Base-by-base conservation (phyloP, 2,797 vertebrate species). In the Acipenser oxyrinchus region DNA sequence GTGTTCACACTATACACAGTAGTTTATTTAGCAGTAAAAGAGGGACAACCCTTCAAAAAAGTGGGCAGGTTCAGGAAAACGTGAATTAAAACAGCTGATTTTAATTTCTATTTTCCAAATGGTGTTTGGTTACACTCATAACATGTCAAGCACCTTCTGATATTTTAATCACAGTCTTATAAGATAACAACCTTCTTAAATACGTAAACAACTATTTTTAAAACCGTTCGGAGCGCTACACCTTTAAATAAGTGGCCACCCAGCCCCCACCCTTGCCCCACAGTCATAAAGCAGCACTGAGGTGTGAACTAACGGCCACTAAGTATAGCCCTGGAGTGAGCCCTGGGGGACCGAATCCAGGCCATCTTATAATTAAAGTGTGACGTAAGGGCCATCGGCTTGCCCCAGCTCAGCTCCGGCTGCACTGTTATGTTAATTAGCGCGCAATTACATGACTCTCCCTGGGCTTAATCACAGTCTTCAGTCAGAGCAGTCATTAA, bases 351-450 rank as follows among this genome's bases (percentile, higher is more conserved):
- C 72, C 51, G 55, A 70, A 63, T 69, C 66, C 68, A 51, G 50
- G 64, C 63, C 63, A 63, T 60, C 7, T 57, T 72, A 55, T 69
- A 72, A 75, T 75, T 72, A 75, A 67, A 72, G 51, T 51, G 63
- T 66, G 18, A 69, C 51, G 53, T 67, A 59, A 62, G 48, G 68
- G 59, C 64, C 48, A 7, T 10, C 63, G 12, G 55, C 67, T 68
- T 4, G 15, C 49, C 55, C 65, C 66, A 6, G 55, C 55, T 64
- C 68, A 72, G 66, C 52, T 59, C 69, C 63, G 60, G 48, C 72
- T 70, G 63, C 74, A 62, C 55, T 75, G 73, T 77, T 75, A 72
- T 62, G 70, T 75, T 75, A 77, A 77, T 77, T 75, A 71, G 71
- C 63, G 70, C 60, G 65, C 71, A 63, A 74, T 75, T 72, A 77